phyloP scores from a whole-genome alignment of 2,113 vertebrate genomes.

The Ranitomeya imitator region DNA sequence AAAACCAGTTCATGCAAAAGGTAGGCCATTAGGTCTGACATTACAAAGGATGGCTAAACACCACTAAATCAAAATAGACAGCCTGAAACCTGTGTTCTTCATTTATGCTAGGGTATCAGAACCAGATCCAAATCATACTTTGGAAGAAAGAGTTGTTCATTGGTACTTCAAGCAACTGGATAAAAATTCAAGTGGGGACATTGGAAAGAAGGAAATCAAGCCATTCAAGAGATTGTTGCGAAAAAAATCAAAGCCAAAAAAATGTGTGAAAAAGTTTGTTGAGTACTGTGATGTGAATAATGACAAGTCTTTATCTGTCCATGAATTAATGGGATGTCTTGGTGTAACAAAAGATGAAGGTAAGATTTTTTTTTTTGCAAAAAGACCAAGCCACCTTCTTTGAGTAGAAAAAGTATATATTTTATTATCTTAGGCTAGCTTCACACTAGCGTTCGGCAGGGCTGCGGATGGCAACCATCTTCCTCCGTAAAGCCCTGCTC shows the following conservation, averaged over 20 bases:
- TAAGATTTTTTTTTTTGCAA: conserved; percentile 57
- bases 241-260: conserved; percentile 96
- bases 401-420: no score
- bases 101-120: conserved; percentile 80
- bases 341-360: conserved; percentile 89
- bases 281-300: conserved; percentile 94
- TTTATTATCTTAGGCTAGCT: no score
- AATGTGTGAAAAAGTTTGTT: conserved; percentile 96
- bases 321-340: conserved; percentile 93
- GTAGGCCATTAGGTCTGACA: no score
- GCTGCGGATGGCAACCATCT: no score
- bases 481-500: no score
- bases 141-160: conserved; percentile 94
- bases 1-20: no score
- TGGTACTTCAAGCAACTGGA: conserved; percentile 97
- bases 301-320: conserved; percentile 87
- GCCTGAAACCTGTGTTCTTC: background rate
- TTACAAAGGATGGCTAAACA: no score
- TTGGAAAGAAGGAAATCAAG: conserved; percentile 96
- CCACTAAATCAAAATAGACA: background rate
- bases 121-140: conserved; percentile 92
- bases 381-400: no score
- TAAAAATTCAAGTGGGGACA: conserved; percentile 90
- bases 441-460: no score
- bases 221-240: conserved; percentile 93